phyloP scores from a whole-genome alignment of 2,797 vertebrate species.

The Hydrophis major region DNA sequence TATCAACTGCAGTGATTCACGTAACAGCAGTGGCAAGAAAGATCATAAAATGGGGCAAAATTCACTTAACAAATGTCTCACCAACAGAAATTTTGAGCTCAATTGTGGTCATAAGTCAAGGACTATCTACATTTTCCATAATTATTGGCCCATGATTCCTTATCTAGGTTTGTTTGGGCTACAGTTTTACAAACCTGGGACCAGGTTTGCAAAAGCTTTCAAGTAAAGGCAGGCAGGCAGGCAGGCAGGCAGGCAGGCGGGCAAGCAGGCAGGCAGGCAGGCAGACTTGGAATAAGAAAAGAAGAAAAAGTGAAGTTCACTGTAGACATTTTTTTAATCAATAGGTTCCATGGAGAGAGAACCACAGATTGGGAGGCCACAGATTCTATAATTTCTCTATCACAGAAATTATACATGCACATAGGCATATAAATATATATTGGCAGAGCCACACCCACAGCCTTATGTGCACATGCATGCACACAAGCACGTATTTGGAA shows the following conservation, averaged over 20 bases:
- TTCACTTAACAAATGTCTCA: too few relatives aligned
- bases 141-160: neutral
- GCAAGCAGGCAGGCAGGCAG: too few relatives aligned
- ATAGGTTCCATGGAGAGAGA: neutral
- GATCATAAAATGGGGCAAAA: too few relatives aligned
- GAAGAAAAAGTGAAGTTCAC: neutral
- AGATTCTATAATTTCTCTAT: neutral
- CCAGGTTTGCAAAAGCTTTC: neutral
- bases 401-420: neutral
- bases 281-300: neutral
- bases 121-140: neutral
- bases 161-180: neutral
- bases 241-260: too few relatives aligned
- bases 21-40: too few relatives aligned
- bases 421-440: neutral
- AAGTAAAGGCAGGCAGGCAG: too few relatives aligned
- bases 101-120: too few relatives aligned
- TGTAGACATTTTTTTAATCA: neutral
- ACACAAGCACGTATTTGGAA: neutral
- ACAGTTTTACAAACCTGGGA: neutral
- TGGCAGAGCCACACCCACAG: neutral
- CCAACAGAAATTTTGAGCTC: too few relatives aligned
- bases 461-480: neutral
- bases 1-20: too few relatives aligned
- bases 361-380: neutral